Evolutionary conservation across 2,888 invertebrate species (phyloP), one percentile per base, ranked within the genome.

Genomic region (Trisateles emortualis): DNA sequence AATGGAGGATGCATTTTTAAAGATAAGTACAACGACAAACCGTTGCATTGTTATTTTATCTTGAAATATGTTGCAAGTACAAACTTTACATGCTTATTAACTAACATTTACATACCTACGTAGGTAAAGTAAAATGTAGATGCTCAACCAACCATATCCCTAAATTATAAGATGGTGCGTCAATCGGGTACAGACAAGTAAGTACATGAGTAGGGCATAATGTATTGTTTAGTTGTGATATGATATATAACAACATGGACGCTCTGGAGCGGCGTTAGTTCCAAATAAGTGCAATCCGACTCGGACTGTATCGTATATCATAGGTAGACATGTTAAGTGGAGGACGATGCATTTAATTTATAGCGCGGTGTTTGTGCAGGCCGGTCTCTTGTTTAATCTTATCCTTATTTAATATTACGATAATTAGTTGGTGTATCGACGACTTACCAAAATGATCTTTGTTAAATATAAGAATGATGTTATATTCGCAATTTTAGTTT

Each of bases 251-350:
- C 64, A 68, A 78, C 73, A 76, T 61, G 74, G 77, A 82, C 76
- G 60, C 72, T 59, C 74, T 61, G 77, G 71, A 63, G 68, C 72
- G 76, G 83, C 83, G 77, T 44, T 68, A 83, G 84, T 86, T 86
- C 83, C 84, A 81, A 86, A 82, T 79, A 78, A 79, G 86, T 86
- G 88, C 88, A 88, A 88, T 89, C 85, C 77, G 68, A 65, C 72
- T 79, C 71, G 87, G 85, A 88, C 82, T 88, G 85, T 84, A 77
- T 76, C 88, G 83, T 90, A 87, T 87, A 87, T 83, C 78, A 88
- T 91, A 92, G 91, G 84, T 92, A 92, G 91, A 85, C 70, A 90
- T 84, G 85, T 81, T 88, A 90, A 86, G 90, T 79, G 86, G 79
- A 77, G 76, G 78, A 79, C 74, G 83, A 86, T 88, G 91, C 91